phyloP scores from a whole-genome alignment of 2,888 invertebrate species.

The Tetragnatha montana region DNA sequence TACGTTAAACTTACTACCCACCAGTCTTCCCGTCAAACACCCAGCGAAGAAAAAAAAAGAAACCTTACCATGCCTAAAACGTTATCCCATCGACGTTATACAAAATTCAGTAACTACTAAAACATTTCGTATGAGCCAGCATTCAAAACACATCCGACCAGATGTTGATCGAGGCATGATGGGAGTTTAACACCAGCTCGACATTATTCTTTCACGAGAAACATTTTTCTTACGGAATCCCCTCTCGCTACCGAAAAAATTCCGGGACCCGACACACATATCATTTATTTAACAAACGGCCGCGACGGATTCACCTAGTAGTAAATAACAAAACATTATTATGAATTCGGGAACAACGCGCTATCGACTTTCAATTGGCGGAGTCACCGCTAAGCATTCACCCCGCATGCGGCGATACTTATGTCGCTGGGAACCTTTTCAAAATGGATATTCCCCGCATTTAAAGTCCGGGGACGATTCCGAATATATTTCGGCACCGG shows the following conservation, averaged over 20 bases:
- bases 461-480: slow-evolving; percentile 25
- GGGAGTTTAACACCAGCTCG: no score
- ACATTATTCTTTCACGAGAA: neutral
- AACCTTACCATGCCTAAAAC: no score
- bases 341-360: slow-evolving; percentile 30
- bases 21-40: no score
- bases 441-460: slow-evolving; percentile 51
- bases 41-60: no score
- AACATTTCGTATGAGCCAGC: no score
- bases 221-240: neutral
- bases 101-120: no score
- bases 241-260: neutral
- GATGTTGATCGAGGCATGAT: no score
- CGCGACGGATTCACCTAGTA: slow-evolving; percentile 10
- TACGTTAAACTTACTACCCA: no score
- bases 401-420: slow-evolving; percentile 26
- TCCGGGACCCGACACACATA: neutral
- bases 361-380: slow-evolving; percentile 41
- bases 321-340: slow-evolving; percentile 48
- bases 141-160: no score
- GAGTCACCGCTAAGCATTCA: slow-evolving; percentile 21
- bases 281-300: slow-evolving; percentile 18
- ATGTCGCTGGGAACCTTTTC: slow-evolving; percentile 40
- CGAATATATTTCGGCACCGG: slow-evolving; percentile 45
- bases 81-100: no score